These are phyloP conservation scores for Tragelaphus buxtoni DNA, from an alignment of 2,113 vertebrate species.

Conservation along the genomic window DNA sequence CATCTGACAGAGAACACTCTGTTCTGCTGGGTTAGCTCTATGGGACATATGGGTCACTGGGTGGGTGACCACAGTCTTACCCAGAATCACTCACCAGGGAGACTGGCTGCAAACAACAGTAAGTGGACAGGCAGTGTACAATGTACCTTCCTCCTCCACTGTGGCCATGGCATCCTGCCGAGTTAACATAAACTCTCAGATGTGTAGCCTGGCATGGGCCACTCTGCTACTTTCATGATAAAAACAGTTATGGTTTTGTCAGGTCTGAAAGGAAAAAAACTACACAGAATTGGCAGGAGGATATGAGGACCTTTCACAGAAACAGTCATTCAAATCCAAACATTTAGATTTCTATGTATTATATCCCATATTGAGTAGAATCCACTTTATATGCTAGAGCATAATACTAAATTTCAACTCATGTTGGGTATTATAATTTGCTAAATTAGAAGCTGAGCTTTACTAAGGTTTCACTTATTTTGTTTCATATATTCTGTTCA, in stretches of 20 bases:
- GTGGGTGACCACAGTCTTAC: neutral
- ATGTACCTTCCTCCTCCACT: neutral
- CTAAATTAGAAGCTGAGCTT: neutral
- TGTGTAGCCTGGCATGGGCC: neutral
- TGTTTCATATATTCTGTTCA: neutral
- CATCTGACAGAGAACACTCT: neutral
- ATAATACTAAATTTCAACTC: neutral
- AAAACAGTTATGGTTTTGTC: neutral
- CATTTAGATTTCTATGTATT: neutral
- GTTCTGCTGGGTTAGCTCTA: neutral
- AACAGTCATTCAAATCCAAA: neutral
- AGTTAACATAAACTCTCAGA: neutral
- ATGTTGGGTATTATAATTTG: neutral
- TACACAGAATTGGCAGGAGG: neutral
- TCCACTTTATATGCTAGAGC: neutral
- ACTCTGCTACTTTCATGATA: neutral
- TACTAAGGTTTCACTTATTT: neutral
- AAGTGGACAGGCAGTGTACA: neutral
- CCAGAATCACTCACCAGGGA: neutral
- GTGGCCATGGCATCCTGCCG: neutral
- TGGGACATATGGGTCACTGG: neutral
- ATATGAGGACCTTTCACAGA: neutral
- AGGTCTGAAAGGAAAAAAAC: neutral
- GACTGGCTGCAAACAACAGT: neutral
- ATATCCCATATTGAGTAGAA: neutral